Percentiles rank a stretch among this genome's conserved stretches.
Evolutionary conservation across 1,140 invertebrate genomes (phyloP).

Genomic region (Thaumatotibia leucotreta): DNA sequence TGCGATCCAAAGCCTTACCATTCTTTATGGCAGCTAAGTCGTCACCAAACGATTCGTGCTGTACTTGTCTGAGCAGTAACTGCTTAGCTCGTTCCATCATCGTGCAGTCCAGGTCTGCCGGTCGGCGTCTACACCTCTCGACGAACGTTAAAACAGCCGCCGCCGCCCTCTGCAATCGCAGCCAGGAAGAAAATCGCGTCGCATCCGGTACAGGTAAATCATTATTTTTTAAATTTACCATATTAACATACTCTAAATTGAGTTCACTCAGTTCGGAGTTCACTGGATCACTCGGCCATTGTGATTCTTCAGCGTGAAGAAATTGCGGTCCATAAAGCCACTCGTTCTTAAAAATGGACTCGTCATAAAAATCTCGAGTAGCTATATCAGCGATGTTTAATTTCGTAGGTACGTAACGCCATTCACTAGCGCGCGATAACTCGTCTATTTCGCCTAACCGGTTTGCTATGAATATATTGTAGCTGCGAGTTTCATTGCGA

Average conservation of each 20-base stretch:
- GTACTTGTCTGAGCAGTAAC: neutral
- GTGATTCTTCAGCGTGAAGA: neutral
- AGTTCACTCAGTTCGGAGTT: neutral
- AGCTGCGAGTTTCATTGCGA: neutral
- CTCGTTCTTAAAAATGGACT: neutral
- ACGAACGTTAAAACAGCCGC: neutral
- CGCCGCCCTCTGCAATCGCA: neutral
- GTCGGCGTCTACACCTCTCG: neutral
- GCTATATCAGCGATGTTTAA: conserved; percentile 32
- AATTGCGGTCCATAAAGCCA: neutral
- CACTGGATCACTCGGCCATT: neutral
- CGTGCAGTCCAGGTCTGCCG: neutral
- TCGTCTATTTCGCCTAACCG: conserved; percentile 47
- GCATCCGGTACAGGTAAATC: neutral
- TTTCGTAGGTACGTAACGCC: conserved; percentile 28
- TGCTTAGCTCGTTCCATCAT: neutral
- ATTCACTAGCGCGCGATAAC: conserved; percentile 19
- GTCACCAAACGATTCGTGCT: neutral
- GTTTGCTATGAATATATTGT: conserved; percentile 24
- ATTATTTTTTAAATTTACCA: neutral
- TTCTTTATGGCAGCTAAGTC: neutral
- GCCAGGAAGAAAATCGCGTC: neutral
- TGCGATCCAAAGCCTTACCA: neutral
- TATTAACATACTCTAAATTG: neutral
- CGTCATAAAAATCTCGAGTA: conserved; percentile 14